Percentiles rank a stretch among this genome's conserved stretches.
These are phyloP conservation scores for Homarus americanus DNA, from an alignment of 1,140 invertebrate species.

Conservation along the genomic window DNA sequence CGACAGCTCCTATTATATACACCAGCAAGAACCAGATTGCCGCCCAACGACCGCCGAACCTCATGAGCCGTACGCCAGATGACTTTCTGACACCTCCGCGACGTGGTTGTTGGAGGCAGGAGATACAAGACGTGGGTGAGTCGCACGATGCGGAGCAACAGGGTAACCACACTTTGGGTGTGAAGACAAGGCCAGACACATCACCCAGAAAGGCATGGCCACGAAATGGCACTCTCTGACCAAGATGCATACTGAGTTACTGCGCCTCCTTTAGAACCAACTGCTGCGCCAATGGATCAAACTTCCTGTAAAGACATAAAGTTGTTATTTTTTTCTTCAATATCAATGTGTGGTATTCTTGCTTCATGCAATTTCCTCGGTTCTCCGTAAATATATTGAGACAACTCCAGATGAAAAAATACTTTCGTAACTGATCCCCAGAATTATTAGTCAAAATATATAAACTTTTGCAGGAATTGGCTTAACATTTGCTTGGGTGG, in stretches of 20 bases:
- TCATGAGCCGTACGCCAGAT: constrained; percentile 52
- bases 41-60: constrained; percentile 53
- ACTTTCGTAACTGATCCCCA: no score
- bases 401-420: no score
- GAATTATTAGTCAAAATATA: no score
- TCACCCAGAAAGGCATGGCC: constrained; percentile 44
- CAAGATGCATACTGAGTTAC: constrained; percentile 37
- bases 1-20: constrained; percentile 66
- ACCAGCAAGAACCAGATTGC: constrained; percentile 67
- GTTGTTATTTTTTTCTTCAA: no score
- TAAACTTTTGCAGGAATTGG: no score
- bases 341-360: no score
- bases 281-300: constrained; percentile 63
- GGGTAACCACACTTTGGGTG: constrained; percentile 60
- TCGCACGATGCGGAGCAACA: constrained; percentile 32
- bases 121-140: constrained; percentile 41
- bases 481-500: no score
- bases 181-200: constrained; percentile 61
- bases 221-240: constrained; percentile 64
- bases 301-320: constrained; percentile 54
- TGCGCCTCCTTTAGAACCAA: constrained; percentile 63
- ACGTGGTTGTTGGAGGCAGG: constrained; percentile 61
- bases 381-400: no score
- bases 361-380: no score
- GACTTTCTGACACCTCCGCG: constrained; percentile 51